Conservation (phyloP, 2,797 vertebrate genomes). For the Crypturellus tataupa region DNA sequence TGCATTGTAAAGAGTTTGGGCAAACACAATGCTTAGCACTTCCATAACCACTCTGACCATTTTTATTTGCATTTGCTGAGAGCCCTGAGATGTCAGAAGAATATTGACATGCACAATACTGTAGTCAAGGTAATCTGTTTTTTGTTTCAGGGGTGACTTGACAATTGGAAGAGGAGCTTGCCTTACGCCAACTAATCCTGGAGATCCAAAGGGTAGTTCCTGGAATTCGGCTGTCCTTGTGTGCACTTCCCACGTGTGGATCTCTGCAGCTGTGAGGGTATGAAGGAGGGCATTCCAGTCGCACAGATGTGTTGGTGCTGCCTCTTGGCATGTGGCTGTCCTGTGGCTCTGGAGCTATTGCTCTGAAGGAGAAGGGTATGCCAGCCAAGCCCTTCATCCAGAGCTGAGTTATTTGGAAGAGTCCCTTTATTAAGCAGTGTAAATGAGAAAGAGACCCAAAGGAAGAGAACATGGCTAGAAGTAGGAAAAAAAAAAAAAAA, state of each 20-base stretch:
- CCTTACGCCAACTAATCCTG: background rate
- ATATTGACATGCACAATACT: background rate
- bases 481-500: conserved; percentile 20
- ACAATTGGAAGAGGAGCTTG: background rate
- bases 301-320: background rate
- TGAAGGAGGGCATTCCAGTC: background rate
- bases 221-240: background rate
- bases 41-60: too few relatives aligned
- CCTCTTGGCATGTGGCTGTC: background rate
- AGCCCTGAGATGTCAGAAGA: background rate
- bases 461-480: background rate
- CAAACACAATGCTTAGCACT: background rate
- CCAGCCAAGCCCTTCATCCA: background rate
- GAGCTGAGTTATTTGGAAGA: background rate
- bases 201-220: background rate
- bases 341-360: background rate
- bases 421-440: background rate
- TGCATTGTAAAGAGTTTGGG: background rate
- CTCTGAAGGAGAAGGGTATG: background rate
- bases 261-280: background rate
- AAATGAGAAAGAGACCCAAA: conserved; percentile 20
- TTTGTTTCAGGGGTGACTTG: background rate
- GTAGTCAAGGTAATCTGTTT: background rate
- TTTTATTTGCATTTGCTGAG: background rate
- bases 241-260: background rate